Evolutionary conservation across 2,888 invertebrate genomes (phyloP).

Genomic region (Mactromeris polynyma): DNA sequence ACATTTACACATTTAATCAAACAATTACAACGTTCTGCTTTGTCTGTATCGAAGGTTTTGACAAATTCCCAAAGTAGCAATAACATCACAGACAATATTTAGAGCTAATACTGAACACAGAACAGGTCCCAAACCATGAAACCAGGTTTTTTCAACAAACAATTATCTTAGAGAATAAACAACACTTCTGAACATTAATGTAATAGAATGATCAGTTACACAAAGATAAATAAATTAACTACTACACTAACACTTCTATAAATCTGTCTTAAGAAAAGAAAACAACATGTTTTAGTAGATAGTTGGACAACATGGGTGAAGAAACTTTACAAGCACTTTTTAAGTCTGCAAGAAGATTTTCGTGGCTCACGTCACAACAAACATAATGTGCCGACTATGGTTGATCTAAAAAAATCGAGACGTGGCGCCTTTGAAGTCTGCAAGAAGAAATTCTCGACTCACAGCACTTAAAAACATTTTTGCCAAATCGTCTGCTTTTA

Average conservation of each 20-base stretch:
- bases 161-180: neutral
- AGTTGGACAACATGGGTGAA: too few relatives aligned
- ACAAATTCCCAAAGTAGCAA: neutral
- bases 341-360: too few relatives aligned
- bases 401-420: too few relatives aligned
- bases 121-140: neutral
- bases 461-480: too few relatives aligned
- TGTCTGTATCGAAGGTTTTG: neutral
- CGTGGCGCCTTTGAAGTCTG: too few relatives aligned
- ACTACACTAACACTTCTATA: neutral
- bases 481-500: too few relatives aligned
- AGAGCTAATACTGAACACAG: neutral
- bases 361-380: too few relatives aligned
- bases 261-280: neutral
- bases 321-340: too few relatives aligned
- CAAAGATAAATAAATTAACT: neutral
- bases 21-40: neutral
- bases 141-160: neutral
- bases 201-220: neutral
- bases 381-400: too few relatives aligned
- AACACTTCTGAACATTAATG: neutral
- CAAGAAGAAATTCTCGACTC: too few relatives aligned
- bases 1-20: neutral
- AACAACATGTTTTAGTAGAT: too few relatives aligned
- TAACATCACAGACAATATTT: neutral